Base-by-base conservation (phyloP, 2,797 vertebrate species). In the Sebastes glaucus region DNA sequence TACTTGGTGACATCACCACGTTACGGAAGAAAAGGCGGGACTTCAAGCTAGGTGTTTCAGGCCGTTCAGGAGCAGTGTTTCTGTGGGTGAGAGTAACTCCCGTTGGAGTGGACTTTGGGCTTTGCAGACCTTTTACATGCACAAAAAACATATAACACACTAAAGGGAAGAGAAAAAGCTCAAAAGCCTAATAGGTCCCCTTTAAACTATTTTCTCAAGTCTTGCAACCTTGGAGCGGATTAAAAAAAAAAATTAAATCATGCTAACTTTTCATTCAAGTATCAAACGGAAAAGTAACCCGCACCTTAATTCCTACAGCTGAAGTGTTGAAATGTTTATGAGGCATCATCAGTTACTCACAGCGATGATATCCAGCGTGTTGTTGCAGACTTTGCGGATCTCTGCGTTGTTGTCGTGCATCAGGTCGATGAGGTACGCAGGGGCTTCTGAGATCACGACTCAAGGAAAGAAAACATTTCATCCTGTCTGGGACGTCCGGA, bases 321-420 rank as follows among this genome's bases (percentile, higher is more conserved):
- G 23, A 10, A 16, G 18, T 42, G 38, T 22, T 22, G 20, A 13
- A 13, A 18, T 46, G 30, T 28, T 56, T 8, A 23, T n/a, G 64
- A 56, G n/a, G n/a, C 4, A 0, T 18, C 7, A 2, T 28, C 7
- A 55, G 68, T 22, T 81, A 96, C 97, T 92, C 93, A 99, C 98
- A 62, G 97, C 96, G 49, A 99, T 98, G 82, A 99, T 98, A 73
- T 99, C 98, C 92, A 99, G 94, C 0, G 97, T 98, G 93, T 97
- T 97, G 93, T 97, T 96, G 78, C 97, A 98, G 65, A 99, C 97
- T 92, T 97, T 98, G 33, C 97, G 94, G 74, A 99, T 98, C 90
- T 98, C 97, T 0, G 96, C 89, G 33, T 99, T 98, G 92, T 96
- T 97, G 67, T 98, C 97, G 2, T 98, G 97, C 97, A 98, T 98